These are phyloP conservation scores for Meandrina meandrites DNA, from an alignment of 92 coral and sea anemone species.

Conservation along the genomic window DNA sequence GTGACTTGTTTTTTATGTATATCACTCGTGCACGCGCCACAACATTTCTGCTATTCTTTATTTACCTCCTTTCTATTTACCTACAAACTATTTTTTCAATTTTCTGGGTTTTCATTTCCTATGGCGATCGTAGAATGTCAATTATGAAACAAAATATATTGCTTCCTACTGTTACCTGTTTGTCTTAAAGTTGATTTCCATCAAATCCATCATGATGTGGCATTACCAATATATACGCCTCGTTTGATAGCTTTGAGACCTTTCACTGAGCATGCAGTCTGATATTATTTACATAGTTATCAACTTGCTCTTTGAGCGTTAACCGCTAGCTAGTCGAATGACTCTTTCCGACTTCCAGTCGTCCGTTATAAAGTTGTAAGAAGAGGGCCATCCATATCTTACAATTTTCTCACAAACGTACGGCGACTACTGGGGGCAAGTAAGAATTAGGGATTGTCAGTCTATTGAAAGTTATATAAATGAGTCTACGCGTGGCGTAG, in stretches of 20 bases:
- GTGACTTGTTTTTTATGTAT: not conserved
- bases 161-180: not conserved
- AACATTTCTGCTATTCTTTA: not conserved
- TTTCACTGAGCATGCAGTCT: no score
- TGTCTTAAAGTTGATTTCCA: not conserved
- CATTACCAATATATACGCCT: not conserved
- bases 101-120: not conserved
- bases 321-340: no score
- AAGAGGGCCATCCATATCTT: no score
- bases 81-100: not conserved
- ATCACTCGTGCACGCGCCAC: not conserved
- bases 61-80: not conserved
- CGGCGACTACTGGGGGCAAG: not conserved
- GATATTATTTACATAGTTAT: no score
- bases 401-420: no score
- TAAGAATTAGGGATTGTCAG: not conserved
- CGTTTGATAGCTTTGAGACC: no score
- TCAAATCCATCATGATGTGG: not conserved
- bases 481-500: no score
- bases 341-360: no score
- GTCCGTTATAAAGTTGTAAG: no score
- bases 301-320: no score
- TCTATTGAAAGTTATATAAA: no score
- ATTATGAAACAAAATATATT: not conserved
- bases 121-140: not conserved